These are phyloP conservation scores for Xiphorhynchus erythropygius DNA, from an alignment of 2,797 vertebrate genomes.

Conservation along the genomic window DNA sequence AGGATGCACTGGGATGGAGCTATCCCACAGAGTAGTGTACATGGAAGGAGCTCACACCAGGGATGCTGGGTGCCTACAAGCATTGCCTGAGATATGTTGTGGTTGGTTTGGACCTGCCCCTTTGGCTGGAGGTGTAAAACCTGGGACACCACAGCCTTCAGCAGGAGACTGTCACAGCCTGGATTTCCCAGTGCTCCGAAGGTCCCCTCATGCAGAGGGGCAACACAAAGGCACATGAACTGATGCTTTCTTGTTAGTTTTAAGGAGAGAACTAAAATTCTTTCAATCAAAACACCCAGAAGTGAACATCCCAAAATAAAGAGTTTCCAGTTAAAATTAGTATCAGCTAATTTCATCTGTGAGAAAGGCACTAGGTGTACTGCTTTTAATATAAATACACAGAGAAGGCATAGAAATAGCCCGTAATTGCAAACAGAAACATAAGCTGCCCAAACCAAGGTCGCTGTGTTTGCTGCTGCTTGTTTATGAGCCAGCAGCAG, in stretches of 20 bases:
- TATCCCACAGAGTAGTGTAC: not conserved
- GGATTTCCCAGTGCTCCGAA: not conserved
- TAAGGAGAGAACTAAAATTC: not conserved
- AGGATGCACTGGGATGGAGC: not conserved
- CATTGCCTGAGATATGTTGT: not conserved
- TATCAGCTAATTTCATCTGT: slow-evolving; percentile 31
- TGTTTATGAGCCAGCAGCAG: not conserved
- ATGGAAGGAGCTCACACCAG: not conserved
- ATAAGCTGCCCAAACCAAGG: not conserved
- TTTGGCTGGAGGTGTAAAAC: not conserved
- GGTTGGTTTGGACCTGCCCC: not conserved
- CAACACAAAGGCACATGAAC: not conserved
- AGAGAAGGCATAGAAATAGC: slow-evolving; percentile 39
- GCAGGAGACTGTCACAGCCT: not conserved
- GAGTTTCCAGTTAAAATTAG: slow-evolving; percentile 9
- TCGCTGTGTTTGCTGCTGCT: not conserved
- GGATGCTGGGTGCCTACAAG: not conserved
- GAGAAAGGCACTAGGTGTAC: slow-evolving; percentile 40
- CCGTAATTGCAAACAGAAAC: slow-evolving; percentile 29
- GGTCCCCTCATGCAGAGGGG: not conserved
- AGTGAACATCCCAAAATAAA: not conserved
- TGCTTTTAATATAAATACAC: slow-evolving; percentile 57
- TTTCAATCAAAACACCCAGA: not conserved
- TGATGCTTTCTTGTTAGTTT: not conserved
- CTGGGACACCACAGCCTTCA: not conserved